A percentile compares a stretch with the other conserved stretches of the same genome.
Conservation (phyloP, 1,140 invertebrate genomes). For the Diuraphis noxia region DNA sequence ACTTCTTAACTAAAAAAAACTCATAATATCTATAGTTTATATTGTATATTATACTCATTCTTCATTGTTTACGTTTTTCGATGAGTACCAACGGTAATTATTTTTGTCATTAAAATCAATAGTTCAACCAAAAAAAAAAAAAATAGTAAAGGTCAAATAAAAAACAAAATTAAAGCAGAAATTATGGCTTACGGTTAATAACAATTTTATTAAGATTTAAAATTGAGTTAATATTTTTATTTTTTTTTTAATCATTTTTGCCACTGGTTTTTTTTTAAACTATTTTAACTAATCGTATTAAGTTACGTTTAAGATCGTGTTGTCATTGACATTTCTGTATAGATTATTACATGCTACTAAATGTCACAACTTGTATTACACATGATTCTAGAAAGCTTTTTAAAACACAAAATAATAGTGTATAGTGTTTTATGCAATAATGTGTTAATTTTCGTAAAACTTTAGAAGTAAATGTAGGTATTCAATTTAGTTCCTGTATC, state of each 20-base stretch:
- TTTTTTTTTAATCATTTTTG: too few species aligned
- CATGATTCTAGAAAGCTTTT: background rate
- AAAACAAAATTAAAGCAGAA: background rate
- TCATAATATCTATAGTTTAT: too few species aligned
- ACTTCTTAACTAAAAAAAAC: too few species aligned
- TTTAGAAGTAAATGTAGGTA: background rate
- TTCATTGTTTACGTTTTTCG: too few species aligned
- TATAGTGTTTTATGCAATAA: background rate
- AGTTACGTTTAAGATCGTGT: too few species aligned
- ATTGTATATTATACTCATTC: too few species aligned
- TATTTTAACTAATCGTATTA: background rate
- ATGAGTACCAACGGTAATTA: too few species aligned
- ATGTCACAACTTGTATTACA: background rate
- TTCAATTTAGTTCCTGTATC: background rate
- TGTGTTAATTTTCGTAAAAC: background rate
- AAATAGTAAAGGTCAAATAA: background rate
- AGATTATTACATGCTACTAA: background rate
- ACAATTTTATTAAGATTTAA: background rate
- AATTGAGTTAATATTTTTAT: too few species aligned
- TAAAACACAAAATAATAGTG: background rate
- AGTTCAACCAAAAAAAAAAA: background rate
- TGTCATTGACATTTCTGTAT: background rate
- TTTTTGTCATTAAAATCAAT: too few species aligned
- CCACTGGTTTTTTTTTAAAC: background rate
- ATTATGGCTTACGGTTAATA: too few species aligned